Evolutionary conservation across 2,113 vertebrate species (phyloP).

Genomic region (Malurus elegans): DNA sequence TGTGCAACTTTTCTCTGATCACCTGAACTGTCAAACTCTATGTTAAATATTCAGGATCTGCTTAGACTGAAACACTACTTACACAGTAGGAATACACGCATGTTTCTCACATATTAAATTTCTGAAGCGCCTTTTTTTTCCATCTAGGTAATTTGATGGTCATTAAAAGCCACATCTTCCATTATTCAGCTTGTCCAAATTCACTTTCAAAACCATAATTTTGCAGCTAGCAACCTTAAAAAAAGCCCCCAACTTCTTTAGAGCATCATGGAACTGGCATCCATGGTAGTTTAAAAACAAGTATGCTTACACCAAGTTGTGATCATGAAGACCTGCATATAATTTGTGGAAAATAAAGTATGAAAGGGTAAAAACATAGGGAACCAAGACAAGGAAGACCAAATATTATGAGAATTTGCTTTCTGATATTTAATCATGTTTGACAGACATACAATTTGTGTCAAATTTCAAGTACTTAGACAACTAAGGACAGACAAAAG

Average conservation of each 20-base stretch:
- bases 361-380: neutral
- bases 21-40: neutral
- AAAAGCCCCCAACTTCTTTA: neutral
- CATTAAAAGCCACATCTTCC: neutral
- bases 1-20: neutral
- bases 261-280: neutral
- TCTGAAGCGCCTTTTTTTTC: neutral
- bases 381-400: neutral
- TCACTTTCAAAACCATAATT: neutral
- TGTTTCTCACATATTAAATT: neutral
- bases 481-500: neutral
- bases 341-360: neutral
- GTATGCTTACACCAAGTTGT: neutral
- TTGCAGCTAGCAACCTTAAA: neutral
- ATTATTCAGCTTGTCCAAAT: neutral
- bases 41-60: neutral
- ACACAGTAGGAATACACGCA: neutral
- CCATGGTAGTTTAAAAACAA: neutral
- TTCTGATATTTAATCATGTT: neutral
- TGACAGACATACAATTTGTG: neutral
- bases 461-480: neutral
- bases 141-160: neutral
- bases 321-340: neutral
- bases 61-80: neutral
- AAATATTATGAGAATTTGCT: accelerated